Conservation (phyloP, 2,888 invertebrate species). For the Bellardia bayeri region DNA sequence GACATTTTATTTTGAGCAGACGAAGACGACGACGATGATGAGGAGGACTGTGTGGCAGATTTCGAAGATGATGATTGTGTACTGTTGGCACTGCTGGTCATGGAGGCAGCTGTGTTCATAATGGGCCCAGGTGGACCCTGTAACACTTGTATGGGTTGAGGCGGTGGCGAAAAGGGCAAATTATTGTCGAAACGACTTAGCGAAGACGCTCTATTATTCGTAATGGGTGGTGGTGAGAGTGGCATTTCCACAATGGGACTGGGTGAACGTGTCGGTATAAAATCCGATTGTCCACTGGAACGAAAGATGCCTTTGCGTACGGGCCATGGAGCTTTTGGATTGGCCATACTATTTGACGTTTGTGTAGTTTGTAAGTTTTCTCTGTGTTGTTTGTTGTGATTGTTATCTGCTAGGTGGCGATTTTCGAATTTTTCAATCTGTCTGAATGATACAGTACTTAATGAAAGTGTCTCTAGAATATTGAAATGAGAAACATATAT, state of each 20-base stretch:
- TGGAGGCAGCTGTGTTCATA: slow-evolving; percentile 43
- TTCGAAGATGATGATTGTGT: slow-evolving; percentile 60
- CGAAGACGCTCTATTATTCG: slow-evolving; percentile 73
- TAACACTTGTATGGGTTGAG: slow-evolving; percentile 80
- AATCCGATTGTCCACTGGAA: slow-evolving; percentile 84
- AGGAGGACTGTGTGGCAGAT: slow-evolving; percentile 67
- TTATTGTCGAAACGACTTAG: slow-evolving; percentile 75
- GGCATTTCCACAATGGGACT: slow-evolving; percentile 85
- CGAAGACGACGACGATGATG: slow-evolving; percentile 60
- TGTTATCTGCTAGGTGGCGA: slow-evolving; percentile 9
- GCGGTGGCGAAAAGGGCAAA: slow-evolving; percentile 80
- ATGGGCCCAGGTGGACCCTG: slow-evolving; percentile 72
- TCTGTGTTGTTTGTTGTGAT: slow-evolving; percentile 1
- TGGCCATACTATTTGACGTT: slow-evolving; percentile 81
- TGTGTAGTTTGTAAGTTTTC: not conserved
- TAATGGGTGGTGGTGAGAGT: slow-evolving; percentile 81
- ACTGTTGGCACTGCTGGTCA: slow-evolving; percentile 51
- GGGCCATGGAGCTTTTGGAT: slow-evolving; percentile 90
- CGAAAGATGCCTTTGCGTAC: slow-evolving; percentile 87
- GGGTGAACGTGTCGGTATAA: slow-evolving; percentile 82
- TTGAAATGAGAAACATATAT: slow-evolving; percentile 8
- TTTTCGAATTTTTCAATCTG: slow-evolving; percentile 63
- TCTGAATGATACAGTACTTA: slow-evolving; percentile 57
- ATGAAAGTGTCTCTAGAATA: slow-evolving; percentile 58
- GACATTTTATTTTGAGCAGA: slow-evolving; percentile 71